Base-by-base conservation (phyloP, 2,113 vertebrate species). In the Heterocephalus glaber region DNA sequence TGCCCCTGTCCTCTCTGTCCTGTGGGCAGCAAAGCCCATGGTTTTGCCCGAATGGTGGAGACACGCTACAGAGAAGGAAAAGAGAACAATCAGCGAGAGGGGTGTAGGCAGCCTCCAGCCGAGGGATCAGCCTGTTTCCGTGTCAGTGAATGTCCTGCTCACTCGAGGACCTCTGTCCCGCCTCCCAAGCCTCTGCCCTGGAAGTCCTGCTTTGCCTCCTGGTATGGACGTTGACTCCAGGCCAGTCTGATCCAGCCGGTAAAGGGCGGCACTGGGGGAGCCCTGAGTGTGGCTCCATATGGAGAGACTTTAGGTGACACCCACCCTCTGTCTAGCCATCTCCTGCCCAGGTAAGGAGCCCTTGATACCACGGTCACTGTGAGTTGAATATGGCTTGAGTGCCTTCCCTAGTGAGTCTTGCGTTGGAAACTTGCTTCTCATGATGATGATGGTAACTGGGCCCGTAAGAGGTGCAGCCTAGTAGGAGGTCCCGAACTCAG, bases 211-310 rank as follows among this genome's bases (percentile, higher is more conserved):
- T 26, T 5, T 47, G 74, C 14, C 22, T 49, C 56, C 54, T 47
- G 28, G 30, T 26, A 2, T 28, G 2, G 72, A 70, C 0, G 20
- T 58, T 11, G 16, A 61, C 35, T 49, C 49, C 16, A 38, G 65
- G 44, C 14, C 35, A 5, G 20, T 61, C 58, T 11, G 41, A 47
- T 6, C 7, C 19, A 2, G 19, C 2, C 49, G 33, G 44, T 33
- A 5, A 1, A 52, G 16, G 33, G 10, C 7, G 2, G 87, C 22
- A 0, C 20, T 9, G 7, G 2, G 5, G 30, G 28, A n/a, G 54
- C 47, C 16, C 38, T 1, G 0, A 16, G 44, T 77, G 38, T 16
- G 12, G 44, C 22, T 24, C 5, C 7, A 3, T 4, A 0, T 3
- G 9, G 19, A 70, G 14, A 56, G 28, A 28, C n/a, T 38, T 28